These are phyloP conservation scores for Syngnathus floridae DNA, from an alignment of 2,113 vertebrate species.

Conservation along the genomic window DNA sequence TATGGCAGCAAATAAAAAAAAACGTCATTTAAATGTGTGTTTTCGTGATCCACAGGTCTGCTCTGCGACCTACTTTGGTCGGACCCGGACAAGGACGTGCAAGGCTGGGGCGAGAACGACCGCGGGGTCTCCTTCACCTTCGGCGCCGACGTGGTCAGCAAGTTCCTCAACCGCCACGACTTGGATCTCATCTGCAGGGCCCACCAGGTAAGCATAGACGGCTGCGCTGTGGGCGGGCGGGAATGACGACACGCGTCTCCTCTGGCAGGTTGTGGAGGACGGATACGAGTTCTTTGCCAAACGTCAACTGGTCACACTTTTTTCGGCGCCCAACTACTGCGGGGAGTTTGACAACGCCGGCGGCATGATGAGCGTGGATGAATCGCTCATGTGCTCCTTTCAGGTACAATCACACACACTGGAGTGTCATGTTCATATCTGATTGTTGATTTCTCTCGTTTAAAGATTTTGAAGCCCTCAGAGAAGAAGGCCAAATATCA, in stretches of 20 bases:
- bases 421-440: not conserved
- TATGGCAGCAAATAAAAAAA: not conserved
- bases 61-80: slow-evolving; percentile 98
- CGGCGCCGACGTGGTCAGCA: slow-evolving; percentile 97
- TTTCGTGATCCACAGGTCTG: slow-evolving; percentile 79
- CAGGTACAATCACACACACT: slow-evolving; percentile 68
- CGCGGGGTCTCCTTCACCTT: slow-evolving; percentile 98
- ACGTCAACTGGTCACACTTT: slow-evolving; percentile 71
- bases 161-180: slow-evolving; percentile 98
- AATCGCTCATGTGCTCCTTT: slow-evolving; percentile 95
- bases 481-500: slow-evolving; percentile 72
- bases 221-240: not conserved
- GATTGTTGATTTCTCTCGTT: slow-evolving; percentile 1
- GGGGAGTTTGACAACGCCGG: slow-evolving; percentile 94
- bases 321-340: slow-evolving; percentile 80
- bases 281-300: slow-evolving; percentile 72
- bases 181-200: slow-evolving; percentile 98
- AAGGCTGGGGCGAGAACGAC: slow-evolving; percentile 98
- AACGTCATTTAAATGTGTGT: not conserved
- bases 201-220: slow-evolving; percentile 79
- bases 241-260: slow-evolving; percentile 31
- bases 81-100: slow-evolving; percentile 96
- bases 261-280: slow-evolving; percentile 66
- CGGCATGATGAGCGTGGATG: slow-evolving; percentile 95
- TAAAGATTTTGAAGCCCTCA: slow-evolving; percentile 66